Evolutionary conservation across 2,797 vertebrate species (phyloP).

Genomic region (Falco novaeseelandiae): DNA sequence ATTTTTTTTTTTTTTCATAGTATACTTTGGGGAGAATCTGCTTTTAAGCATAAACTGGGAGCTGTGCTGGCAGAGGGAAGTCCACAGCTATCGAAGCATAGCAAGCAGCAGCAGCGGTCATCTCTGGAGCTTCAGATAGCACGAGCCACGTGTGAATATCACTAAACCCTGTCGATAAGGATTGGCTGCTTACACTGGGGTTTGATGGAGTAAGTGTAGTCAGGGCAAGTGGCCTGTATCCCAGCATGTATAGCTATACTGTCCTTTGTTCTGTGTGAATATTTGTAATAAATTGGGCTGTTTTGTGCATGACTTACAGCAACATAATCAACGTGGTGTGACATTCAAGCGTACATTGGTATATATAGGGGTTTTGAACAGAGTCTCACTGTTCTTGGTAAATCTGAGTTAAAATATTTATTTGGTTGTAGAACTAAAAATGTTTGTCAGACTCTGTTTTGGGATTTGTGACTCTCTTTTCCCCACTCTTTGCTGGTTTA

Average conservation of each 20-base stretch:
- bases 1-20: background rate
- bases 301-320: background rate
- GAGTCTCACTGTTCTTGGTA: background rate
- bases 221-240: background rate
- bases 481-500: background rate
- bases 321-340: background rate
- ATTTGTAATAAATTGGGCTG: background rate
- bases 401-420: constrained; percentile 21
- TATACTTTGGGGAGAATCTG: background rate
- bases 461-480: background rate
- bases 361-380: background rate
- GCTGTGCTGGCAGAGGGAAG: background rate
- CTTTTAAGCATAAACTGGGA: background rate
- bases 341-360: background rate
- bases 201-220: background rate
- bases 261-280: background rate
- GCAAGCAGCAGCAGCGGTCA: background rate
- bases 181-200: background rate
- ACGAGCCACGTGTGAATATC: accelerated
- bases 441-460: background rate
- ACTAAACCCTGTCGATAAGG: background rate
- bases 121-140: background rate
- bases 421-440: constrained; percentile 26
- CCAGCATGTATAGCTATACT: background rate
- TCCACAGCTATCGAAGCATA: background rate